Evolutionary conservation across 2,113 vertebrate species (phyloP).

Genomic region (Gymnogyps californianus): DNA sequence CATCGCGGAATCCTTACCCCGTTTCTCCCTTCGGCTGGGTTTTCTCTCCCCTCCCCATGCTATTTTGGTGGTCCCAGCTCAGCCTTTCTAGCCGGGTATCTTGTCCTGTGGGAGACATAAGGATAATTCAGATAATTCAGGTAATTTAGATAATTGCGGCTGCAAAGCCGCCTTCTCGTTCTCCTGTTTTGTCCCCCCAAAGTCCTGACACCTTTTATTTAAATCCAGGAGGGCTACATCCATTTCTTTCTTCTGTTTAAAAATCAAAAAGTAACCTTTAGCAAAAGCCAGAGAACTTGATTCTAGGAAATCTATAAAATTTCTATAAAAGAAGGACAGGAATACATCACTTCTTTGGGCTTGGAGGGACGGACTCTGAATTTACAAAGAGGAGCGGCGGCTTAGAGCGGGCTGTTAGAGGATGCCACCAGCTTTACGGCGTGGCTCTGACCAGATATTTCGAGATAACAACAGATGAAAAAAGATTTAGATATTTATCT

Average conservation of each 20-base stretch:
- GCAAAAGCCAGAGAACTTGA: neutral
- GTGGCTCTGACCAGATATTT: neutral
- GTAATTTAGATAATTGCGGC: neutral
- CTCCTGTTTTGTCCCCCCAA: neutral
- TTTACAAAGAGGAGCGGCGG: neutral
- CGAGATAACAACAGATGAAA: neutral
- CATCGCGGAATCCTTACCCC: neutral
- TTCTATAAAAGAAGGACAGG: neutral
- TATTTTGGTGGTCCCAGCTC: neutral
- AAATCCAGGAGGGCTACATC: neutral
- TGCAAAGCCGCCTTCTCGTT: neutral
- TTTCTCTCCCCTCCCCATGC: neutral
- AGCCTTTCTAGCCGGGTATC: neutral
- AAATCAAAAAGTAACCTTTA: neutral
- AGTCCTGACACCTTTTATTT: neutral
- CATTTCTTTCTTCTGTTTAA: neutral
- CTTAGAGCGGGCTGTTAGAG: neutral
- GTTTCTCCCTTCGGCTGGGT: rapidly evolving
- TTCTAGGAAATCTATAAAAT: neutral
- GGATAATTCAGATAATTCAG: neutral
- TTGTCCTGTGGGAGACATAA: neutral
- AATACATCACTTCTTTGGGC: neutral
- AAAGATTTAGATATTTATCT: neutral
- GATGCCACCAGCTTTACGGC: neutral
- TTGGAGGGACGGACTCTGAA: neutral